These are phyloP conservation scores for Epizoanthus stellaris DNA, from an alignment of 92 coral and sea anemone species.

Conservation along the genomic window DNA sequence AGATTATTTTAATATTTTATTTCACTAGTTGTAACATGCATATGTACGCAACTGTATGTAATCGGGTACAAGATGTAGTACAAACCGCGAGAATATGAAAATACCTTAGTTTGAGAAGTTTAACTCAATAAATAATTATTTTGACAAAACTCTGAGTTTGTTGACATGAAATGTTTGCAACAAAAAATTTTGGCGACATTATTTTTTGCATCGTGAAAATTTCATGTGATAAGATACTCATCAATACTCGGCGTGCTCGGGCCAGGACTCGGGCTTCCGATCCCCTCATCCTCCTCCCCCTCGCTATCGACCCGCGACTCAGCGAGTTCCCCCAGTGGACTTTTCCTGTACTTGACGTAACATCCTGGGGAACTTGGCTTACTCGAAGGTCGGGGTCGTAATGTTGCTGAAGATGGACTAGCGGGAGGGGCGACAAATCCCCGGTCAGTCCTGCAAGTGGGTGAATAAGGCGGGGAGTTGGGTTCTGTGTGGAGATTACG, in stretches of 20 bases:
- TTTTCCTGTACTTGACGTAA: not conserved
- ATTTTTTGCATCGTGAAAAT: no score
- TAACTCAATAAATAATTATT: no score
- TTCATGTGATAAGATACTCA: not conserved
- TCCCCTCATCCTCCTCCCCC: not conserved
- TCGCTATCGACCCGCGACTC: not conserved
- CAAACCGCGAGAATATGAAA: no score
- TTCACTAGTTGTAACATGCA: no score
- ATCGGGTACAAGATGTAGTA: no score
- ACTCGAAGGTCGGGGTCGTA: conserved; percentile 4
- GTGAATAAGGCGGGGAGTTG: not conserved
- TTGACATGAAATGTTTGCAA: no score
- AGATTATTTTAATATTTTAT: no score
- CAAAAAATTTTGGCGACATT: no score
- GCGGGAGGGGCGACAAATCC: not conserved
- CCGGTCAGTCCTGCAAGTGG: not conserved
- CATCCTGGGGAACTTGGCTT: not conserved
- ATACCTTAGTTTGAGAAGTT: no score
- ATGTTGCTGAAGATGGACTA: not conserved
- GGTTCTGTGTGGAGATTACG: not conserved
- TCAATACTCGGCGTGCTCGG: conserved; percentile 20
- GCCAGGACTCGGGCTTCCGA: conserved; percentile 6
- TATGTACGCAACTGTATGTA: no score
- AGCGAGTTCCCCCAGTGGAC: no score
- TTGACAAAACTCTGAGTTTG: no score